phyloP scores from a whole-genome alignment of 2,797 vertebrate species.

The Vipera ursinii region DNA sequence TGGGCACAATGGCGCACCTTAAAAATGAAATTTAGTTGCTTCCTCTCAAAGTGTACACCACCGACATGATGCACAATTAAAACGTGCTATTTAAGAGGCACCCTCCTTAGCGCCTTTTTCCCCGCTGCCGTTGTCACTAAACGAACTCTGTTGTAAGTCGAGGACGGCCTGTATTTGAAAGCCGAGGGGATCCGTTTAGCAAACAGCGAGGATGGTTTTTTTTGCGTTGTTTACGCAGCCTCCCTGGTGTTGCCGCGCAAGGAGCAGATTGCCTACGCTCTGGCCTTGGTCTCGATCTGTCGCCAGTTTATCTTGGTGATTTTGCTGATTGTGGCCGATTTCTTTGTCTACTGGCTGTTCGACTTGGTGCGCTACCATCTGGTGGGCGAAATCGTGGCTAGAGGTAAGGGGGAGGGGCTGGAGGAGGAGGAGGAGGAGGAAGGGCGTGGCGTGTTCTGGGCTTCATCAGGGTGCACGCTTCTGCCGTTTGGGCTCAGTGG shows the following conservation, averaged over 20 bases:
- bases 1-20: too few species aligned
- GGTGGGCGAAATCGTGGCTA: conserved; percentile 74
- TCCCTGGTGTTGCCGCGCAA: conserved; percentile 62
- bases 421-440: too few species aligned
- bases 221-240: conserved; percentile 52
- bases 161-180: too few species aligned
- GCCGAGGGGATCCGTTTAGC: too few species aligned
- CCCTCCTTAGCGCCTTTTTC: too few species aligned
- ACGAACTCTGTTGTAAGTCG: too few species aligned
- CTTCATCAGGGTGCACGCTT: background rate
- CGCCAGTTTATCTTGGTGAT: conserved; percentile 68
- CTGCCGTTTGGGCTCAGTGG: background rate
- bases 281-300: conserved; percentile 64
- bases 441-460: fast-evolving
- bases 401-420: conserved; percentile 70
- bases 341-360: conserved; percentile 85
- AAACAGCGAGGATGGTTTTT: background rate
- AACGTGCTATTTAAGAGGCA: too few species aligned
- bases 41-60: too few species aligned
- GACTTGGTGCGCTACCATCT: conserved; percentile 80
- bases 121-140: too few species aligned
- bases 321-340: conserved; percentile 79
- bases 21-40: too few species aligned
- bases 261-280: conserved; percentile 62
- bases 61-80: too few species aligned